A percentile compares a stretch with the other conserved stretches of the same genome.
phyloP scores from a whole-genome alignment of 2,888 invertebrate genomes.

The Microplitis manilae region DNA sequence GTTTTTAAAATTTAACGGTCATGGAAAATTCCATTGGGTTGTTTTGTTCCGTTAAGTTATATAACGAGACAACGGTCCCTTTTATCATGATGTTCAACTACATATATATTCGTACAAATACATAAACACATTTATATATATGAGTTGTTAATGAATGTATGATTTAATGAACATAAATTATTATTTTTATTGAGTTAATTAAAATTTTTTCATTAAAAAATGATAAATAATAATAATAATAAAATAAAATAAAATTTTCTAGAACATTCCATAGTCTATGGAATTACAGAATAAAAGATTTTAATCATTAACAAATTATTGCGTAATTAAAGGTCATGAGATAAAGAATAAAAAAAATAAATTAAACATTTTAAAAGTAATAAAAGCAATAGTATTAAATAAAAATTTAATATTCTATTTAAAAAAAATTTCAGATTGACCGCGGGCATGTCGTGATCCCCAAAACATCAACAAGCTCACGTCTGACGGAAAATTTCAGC shows the following conservation, averaged over 20 bases:
- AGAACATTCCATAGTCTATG: not conserved
- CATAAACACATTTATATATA: not conserved
- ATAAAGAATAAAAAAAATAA: not conserved
- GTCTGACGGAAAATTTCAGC: conserved; percentile 81
- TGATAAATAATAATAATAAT: not conserved
- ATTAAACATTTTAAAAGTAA: not conserved
- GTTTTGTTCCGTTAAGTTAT: no score
- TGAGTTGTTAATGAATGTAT: not conserved
- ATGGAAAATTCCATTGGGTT: not conserved
- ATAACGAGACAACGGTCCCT: not conserved
- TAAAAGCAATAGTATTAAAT: not conserved
- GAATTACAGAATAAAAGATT: not conserved
- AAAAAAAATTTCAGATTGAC: conserved; percentile 73
- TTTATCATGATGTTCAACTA: not conserved
- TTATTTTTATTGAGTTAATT: no score
- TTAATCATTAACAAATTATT: not conserved
- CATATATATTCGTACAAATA: not conserved
- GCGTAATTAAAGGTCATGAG: not conserved
- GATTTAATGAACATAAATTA: no score
- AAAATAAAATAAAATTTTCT: not conserved
- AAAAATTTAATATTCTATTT: not conserved
- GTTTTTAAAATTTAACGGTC: not conserved
- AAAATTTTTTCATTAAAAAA: no score
- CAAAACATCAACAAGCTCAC: conserved; percentile 84
- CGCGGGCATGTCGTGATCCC: conserved; percentile 84